phyloP scores from a whole-genome alignment of 2,113 vertebrate species.

The Lagenorhynchus albirostris region DNA sequence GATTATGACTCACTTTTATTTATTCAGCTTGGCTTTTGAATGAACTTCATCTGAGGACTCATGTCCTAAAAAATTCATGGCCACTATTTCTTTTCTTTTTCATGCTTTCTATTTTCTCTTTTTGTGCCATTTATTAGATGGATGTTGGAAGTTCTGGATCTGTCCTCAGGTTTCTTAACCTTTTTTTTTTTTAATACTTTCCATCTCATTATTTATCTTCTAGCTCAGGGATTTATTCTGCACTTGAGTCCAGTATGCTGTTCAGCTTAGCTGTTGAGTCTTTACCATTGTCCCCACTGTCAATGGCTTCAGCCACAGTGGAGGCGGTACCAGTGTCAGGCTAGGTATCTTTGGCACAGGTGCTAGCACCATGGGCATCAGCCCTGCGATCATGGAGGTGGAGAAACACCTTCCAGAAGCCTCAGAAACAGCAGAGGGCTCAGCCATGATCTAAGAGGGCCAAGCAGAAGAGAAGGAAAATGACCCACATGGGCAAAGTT shows the following conservation, averaged over 20 bases:
- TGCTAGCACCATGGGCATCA: background rate
- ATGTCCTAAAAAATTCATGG: background rate
- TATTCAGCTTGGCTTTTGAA: background rate
- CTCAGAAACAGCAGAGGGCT: background rate
- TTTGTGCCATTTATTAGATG: background rate
- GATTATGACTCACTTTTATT: background rate
- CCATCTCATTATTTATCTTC: background rate
- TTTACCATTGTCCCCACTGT: background rate
- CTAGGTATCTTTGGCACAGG: background rate
- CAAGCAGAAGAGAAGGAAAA: background rate
- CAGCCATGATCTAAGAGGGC: background rate
- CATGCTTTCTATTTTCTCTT: background rate
- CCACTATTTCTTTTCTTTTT: background rate
- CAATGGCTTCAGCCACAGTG: background rate
- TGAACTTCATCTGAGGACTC: background rate
- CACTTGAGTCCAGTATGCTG: background rate
- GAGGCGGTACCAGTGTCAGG: too few relatives aligned
- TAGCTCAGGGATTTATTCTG: background rate
- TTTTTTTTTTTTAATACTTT: background rate
- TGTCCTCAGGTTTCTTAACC: background rate
- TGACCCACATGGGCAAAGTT: rapidly evolving
- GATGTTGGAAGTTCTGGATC: background rate
- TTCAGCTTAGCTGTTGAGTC: background rate
- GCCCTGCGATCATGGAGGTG: too few relatives aligned
- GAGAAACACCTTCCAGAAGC: background rate